phyloP scores from a whole-genome alignment of 2,113 vertebrate species.

The Aptenodytes forsteri region DNA sequence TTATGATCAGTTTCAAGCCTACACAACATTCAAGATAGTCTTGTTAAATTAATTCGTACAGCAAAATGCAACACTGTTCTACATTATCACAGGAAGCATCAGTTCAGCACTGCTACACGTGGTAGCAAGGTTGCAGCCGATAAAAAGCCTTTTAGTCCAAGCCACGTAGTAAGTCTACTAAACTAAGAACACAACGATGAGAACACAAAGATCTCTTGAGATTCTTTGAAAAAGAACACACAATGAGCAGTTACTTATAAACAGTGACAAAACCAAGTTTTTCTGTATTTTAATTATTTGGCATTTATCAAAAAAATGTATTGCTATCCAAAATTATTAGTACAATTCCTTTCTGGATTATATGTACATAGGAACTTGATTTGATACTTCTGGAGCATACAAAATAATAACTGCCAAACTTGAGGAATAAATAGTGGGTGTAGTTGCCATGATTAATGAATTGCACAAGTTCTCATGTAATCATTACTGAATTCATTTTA shows the following conservation, averaged over 20 bases:
- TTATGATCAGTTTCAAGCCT: background rate
- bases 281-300: background rate
- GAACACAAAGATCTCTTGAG: background rate
- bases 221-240: background rate
- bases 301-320: background rate
- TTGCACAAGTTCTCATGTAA: background rate
- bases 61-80: background rate
- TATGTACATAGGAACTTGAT: rapidly evolving
- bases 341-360: rapidly evolving
- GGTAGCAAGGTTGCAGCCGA: background rate
- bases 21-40: background rate
- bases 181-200: rapidly evolving
- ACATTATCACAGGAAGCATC: background rate
- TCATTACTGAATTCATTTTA: background rate
- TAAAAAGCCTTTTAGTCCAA: background rate
- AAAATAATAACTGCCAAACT: rapidly evolving
- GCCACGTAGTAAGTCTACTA: background rate
- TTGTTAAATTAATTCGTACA: background rate
- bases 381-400: rapidly evolving
- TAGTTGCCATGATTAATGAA: background rate
- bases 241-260: background rate
- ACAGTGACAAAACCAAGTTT: background rate
- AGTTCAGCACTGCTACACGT: background rate
- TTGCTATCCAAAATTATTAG: background rate
- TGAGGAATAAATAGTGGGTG: background rate